Evolutionary conservation across 2,113 vertebrate species (phyloP), one percentile per base, ranked within the genome.

Genomic region (Cygnus atratus): DNA sequence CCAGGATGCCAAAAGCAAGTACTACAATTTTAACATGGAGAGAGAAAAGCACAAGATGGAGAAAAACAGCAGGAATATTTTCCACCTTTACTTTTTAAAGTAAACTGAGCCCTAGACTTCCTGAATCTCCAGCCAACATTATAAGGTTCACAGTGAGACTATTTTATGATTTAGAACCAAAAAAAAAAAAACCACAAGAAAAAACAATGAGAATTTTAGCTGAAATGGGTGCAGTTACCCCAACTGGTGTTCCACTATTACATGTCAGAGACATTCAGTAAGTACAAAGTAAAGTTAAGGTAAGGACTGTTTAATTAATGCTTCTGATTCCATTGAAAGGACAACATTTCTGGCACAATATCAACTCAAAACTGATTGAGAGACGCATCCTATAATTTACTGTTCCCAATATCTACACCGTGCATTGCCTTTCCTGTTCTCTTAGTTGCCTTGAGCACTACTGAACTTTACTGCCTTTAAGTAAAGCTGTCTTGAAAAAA

Each of bases 151-250:
- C 46, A 70, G 29, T 44, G 17, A 18, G 3, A 2, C 35, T 68
- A 8, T 66, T 13, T 41, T 84, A 59, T 18, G 17, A 33, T 83
- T 80, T 39, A 65, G 9, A 18, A 61, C 8, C 41, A 72, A 72
- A 63, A 31, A 0, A 6, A 12, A 29, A 0, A 6, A 13, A 2
- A 21, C 6, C 9, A 48, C 10, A 48, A 10, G 18, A 93, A 88
- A 85, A 41, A 83, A 87, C 19, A 68, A 1, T 20, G 22, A 24
- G 17, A 85, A 17, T 61, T 85, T 90, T 83, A 90, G 43, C 48
- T 65, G 35, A 92, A 88, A 17, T 26, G 1, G 1, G 6, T 55
- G 35, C 41, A 86, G 55, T 66, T 67, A 74, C 35, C 39, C 29
- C 28, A 86, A 57, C 12, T 52, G 7, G 4, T 65, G 15, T 50